Evolutionary conservation across 1,140 invertebrate genomes (phyloP).

Genomic region (Macrobrachium rosenbergii): DNA sequence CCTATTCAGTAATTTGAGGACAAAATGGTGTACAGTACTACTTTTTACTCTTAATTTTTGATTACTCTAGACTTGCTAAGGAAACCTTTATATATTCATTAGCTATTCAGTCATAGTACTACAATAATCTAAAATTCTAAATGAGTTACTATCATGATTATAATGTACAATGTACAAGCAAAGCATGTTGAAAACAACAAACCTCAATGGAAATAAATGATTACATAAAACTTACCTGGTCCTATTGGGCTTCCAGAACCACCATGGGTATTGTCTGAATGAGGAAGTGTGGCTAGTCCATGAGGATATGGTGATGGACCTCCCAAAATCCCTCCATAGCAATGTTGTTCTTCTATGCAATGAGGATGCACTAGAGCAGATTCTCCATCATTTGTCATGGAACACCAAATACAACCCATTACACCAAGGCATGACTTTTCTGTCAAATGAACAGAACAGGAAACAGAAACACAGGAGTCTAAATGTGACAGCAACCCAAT

Average conservation of each 20-base stretch:
- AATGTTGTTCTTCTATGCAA: conserved; percentile 83
- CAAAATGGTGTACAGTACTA: background rate
- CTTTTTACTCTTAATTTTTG: background rate
- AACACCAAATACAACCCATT: conserved; percentile 93
- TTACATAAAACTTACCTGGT: conserved; percentile 70
- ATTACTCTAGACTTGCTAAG: too few relatives aligned
- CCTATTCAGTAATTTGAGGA: background rate
- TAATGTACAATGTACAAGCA: too few relatives aligned
- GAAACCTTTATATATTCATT: too few relatives aligned
- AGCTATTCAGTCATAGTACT: too few relatives aligned
- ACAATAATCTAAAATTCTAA: too few relatives aligned
- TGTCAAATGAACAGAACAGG: conserved; percentile 43
- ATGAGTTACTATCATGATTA: too few relatives aligned
- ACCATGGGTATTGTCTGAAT: conserved; percentile 58
- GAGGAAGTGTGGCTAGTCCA: conserved; percentile 70
- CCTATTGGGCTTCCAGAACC: conserved; percentile 56
- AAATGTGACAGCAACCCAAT: conserved; percentile 61
- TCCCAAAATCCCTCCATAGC: conserved; percentile 88
- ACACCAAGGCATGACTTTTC: conserved; percentile 80
- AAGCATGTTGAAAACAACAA: too few relatives aligned
- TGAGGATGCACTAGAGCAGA: conserved; percentile 79
- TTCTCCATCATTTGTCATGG: conserved; percentile 81
- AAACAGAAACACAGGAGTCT: conserved; percentile 48
- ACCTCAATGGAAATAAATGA: too few relatives aligned
- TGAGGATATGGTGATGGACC: conserved; percentile 84